A percentile compares a stretch with the other conserved stretches of the same genome.
Conservation (phyloP, 2,113 vertebrate genomes). For the Gallinago jamesoni region DNA sequence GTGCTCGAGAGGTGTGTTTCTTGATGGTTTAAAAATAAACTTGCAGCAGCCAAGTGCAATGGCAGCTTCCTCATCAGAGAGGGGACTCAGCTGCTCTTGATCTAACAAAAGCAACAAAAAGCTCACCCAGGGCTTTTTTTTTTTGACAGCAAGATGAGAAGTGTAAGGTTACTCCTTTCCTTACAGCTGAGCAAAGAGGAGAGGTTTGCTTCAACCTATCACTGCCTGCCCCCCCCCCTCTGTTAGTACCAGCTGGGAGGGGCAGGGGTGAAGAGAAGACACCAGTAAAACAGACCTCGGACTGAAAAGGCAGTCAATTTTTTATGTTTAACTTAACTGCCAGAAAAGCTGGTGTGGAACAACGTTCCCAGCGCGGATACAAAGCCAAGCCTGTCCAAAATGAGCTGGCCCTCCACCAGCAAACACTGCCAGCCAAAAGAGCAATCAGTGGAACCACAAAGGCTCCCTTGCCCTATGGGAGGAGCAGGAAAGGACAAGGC, state of each 20-base stretch:
- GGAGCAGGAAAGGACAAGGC: background rate
- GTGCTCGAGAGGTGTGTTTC: fast-evolving
- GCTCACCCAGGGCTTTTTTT: background rate
- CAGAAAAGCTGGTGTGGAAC: background rate
- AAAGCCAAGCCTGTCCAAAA: background rate
- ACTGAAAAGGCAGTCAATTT: background rate
- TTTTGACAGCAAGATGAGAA: background rate
- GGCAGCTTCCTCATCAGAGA: background rate
- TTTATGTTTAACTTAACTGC: background rate
- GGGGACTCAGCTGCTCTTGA: background rate
- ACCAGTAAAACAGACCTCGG: background rate
- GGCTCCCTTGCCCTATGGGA: background rate
- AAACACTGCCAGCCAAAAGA: background rate
- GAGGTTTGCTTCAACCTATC: background rate
- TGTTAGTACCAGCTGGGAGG: fast-evolving
- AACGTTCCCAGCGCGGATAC: background rate
- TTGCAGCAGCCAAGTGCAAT: background rate
- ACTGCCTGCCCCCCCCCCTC: fast-evolving
- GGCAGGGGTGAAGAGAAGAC: background rate
- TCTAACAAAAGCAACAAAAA: background rate
- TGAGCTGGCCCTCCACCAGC: background rate
- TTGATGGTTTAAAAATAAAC: background rate
- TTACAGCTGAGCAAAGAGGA: background rate
- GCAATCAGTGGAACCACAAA: background rate
- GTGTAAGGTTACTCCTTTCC: background rate